Conservation (phyloP, 2,888 invertebrate genomes). For the Carterocephalus palaemon region DNA sequence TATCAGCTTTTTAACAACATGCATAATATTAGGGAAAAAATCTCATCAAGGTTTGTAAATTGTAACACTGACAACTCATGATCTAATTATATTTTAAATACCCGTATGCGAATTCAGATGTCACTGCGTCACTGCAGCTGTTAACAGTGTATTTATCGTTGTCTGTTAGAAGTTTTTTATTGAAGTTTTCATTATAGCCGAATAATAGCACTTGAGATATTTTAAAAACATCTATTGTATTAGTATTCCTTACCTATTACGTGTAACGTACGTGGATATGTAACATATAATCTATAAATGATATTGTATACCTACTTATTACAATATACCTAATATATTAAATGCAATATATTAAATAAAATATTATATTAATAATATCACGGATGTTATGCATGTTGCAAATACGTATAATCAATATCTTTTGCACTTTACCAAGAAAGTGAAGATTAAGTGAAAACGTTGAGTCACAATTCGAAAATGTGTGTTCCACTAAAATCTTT, state of each 20-base stretch:
- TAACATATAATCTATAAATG: too few species aligned
- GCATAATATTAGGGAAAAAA: too few species aligned
- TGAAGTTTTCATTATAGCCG: too few species aligned
- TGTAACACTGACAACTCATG: conserved; percentile 6
- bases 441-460: conserved; percentile 14
- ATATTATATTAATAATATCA: too few species aligned
- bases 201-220: background rate
- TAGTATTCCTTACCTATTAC: background rate
- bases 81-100: conserved; percentile 17
- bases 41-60: too few species aligned
- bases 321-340: too few species aligned
- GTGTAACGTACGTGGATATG: background rate
- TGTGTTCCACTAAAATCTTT: conserved; percentile 22
- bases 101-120: conserved; percentile 18
- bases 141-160: conserved; percentile 14
- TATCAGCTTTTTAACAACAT: too few species aligned
- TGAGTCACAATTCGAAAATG: conserved; percentile 20
- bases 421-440: conserved; percentile 9
- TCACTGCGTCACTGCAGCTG: conserved; percentile 8
- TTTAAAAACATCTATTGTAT: background rate
- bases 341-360: too few species aligned
- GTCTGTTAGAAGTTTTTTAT: background rate
- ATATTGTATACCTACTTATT: too few species aligned
- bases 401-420: too few species aligned
- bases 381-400: too few species aligned